A percentile compares a stretch with the other conserved stretches of the same genome.
These are phyloP conservation scores for Apogon talboti DNA, from an alignment of 2,797 vertebrate species.

Conservation along the genomic window DNA sequence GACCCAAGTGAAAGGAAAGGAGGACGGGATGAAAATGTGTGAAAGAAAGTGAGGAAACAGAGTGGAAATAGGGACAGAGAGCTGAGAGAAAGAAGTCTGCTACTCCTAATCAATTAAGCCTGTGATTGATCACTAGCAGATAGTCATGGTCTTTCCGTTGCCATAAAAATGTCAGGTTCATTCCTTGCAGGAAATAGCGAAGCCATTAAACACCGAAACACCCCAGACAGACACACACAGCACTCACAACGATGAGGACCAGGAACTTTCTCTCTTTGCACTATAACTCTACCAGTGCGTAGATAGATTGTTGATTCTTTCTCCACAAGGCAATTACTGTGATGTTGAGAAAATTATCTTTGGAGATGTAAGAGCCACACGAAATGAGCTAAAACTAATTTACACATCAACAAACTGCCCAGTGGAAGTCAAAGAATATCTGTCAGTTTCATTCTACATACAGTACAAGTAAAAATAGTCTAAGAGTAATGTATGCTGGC, in stretches of 20 bases:
- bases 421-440: background rate
- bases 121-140: slow-evolving; percentile 72
- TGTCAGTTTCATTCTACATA: slow-evolving; percentile 1
- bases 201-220: slow-evolving; percentile 67
- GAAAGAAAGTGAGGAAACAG: slow-evolving; percentile 8
- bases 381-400: slow-evolving; percentile 9
- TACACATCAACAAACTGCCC: slow-evolving; percentile 1
- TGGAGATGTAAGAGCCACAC: background rate
- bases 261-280: slow-evolving; percentile 28
- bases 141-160: slow-evolving; percentile 59
- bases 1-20: background rate
- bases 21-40: slow-evolving; percentile 2
- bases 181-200: slow-evolving; percentile 62
- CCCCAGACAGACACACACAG: slow-evolving; percentile 62
- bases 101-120: slow-evolving; percentile 70
- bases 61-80: slow-evolving; percentile 13
- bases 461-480: slow-evolving; percentile 4
- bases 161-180: slow-evolving; percentile 65
- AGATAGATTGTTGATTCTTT: slow-evolving; percentile 34
- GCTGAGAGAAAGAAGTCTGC: slow-evolving; percentile 29
- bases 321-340: slow-evolving; percentile 26
- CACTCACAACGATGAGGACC: slow-evolving; percentile 45
- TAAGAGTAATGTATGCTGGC: slow-evolving; percentile 28
- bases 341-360: slow-evolving; percentile 16
- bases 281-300: slow-evolving; percentile 25